Conservation (phyloP, 2,113 vertebrate species). For the Syrrhaptes paradoxus region DNA sequence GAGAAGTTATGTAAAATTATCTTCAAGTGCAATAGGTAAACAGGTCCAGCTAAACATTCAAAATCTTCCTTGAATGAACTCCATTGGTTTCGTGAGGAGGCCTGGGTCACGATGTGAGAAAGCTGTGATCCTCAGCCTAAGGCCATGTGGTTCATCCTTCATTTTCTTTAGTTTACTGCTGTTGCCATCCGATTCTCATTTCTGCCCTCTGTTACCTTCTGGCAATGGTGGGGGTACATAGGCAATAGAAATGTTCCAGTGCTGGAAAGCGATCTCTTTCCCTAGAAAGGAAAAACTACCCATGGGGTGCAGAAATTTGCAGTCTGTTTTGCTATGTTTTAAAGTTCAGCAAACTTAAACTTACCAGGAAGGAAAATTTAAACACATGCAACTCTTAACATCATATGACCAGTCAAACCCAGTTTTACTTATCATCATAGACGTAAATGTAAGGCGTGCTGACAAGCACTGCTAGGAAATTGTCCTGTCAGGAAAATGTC, state of each 20-base stretch:
- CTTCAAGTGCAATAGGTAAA: not conserved
- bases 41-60: not conserved
- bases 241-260: not conserved
- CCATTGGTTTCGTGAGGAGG: rapidly evolving
- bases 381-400: conserved; percentile 1
- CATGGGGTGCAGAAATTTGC: not conserved
- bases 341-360: not conserved
- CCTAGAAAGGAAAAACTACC: not conserved
- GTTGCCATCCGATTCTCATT: rapidly evolving
- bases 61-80: not conserved
- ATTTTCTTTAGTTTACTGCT: not conserved
- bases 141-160: not conserved
- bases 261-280: not conserved
- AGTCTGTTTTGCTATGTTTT: not conserved
- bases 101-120: not conserved
- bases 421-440: conserved; percentile 29
- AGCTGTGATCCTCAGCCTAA: not conserved
- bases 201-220: not conserved
- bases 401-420: conserved; percentile 30
- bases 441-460: conserved; percentile 4
- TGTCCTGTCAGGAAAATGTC: conserved; percentile 61
- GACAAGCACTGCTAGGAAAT: conserved; percentile 60
- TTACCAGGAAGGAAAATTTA: not conserved
- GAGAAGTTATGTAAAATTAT: not conserved
- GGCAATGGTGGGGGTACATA: not conserved